These are phyloP conservation scores for Alentia gelatinosa DNA, from an alignment of 2,888 invertebrate species.

Conservation along the genomic window DNA sequence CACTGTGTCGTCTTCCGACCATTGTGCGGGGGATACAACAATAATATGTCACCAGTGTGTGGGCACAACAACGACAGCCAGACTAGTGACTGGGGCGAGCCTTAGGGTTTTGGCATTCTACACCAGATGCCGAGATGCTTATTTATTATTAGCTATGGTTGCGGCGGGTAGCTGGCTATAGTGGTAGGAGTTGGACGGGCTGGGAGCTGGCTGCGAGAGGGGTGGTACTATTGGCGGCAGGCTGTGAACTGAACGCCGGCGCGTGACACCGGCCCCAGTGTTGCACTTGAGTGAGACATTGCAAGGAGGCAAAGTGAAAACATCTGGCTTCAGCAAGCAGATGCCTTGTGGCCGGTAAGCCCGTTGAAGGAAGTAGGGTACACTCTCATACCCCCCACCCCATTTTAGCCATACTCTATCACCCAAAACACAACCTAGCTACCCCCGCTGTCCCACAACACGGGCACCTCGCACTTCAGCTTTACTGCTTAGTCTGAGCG, in stretches of 20 bases:
- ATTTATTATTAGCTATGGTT: constrained; percentile 1
- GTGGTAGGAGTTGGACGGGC: neutral
- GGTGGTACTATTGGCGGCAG: neutral
- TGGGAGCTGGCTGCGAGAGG: neutral
- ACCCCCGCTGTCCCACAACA: neutral
- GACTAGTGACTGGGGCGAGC: no score
- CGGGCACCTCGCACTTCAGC: neutral
- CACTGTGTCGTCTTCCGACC: neutral
- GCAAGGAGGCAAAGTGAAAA: constrained; percentile 36
- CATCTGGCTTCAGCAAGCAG: constrained; percentile 31
- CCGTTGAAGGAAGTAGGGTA: neutral
- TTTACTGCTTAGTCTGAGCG: neutral
- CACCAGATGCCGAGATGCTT: neutral
- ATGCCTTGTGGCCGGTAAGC: constrained; percentile 20
- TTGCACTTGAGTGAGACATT: constrained; percentile 49
- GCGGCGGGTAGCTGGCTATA: neutral
- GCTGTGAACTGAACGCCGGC: neutral
- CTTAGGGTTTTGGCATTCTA: neutral
- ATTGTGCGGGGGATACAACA: no score
- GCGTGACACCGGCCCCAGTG: neutral
- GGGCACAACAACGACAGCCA: no score
- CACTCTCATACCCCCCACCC: neutral
- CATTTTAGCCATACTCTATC: neutral
- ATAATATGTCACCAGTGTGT: no score
- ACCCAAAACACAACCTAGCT: neutral